Evolutionary conservation across 2,888 invertebrate species (phyloP), one percentile per base, ranked within the genome.

Genomic region (Mythimna loreyi): DNA sequence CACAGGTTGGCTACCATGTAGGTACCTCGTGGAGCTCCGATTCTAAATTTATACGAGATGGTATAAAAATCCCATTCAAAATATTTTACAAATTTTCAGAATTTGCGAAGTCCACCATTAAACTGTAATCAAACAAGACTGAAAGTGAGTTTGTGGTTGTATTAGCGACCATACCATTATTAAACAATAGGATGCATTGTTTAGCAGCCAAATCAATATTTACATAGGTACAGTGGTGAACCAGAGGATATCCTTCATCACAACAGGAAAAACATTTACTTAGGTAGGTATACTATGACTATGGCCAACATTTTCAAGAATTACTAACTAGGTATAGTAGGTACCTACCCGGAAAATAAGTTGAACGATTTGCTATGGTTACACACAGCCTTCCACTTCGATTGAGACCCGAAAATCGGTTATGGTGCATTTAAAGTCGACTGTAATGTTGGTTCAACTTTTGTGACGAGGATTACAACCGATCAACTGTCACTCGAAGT

Each of bases 181-280:
- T 47, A 8, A 50, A 43, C 33, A 30, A 66, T 25, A 66, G n/a
- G 19, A 52, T 67, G 43, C 9, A 66, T 50, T 33, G 13, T 52
- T 19, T 21, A 25, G 33, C 9, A n/a, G 19, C 21, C 21, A 25
- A 43, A 43, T 52, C 43, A 28, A 66, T 43, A 13, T 23, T 66
- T n/a, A 23, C n/a, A 36, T 60, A n/a, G n/a, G n/a, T n/a, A 23
- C 3, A 30, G 8, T 33, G 13, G 25, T 7, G 21, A 45, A 36
- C 21, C 25, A 13, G 55, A 5, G 5, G 19, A 43, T 55, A 47
- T 55, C 28, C 21, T 8, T 21, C 25, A 67, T 23, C 25, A 25
- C 19, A 25, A 28, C 21, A 36, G 28, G 28, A 56, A 55, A 36
- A 45, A 25, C 19, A 43, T n/a, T n/a, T n/a, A 43, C 36, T 36